Evolutionary conservation across 2,113 vertebrate species (phyloP), one percentile per base, ranked within the genome.

Genomic region (Choloepus hoffmanni): DNA sequence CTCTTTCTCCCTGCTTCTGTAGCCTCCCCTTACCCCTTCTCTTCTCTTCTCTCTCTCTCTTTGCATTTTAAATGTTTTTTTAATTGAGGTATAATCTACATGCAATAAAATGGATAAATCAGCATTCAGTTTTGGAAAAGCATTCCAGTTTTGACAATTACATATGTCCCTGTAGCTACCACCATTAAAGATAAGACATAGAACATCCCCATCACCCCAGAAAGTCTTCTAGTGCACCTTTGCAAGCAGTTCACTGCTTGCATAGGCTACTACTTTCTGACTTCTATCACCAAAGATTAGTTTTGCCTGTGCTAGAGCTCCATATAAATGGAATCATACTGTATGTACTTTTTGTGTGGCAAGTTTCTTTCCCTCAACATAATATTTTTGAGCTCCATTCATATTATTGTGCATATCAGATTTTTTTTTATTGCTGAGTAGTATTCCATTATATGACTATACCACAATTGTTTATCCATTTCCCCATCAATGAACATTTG

Each of bases 341-440:
- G 4, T 67, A 33, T 28, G 11, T 15, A 55, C 58, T 93, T 73
- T 24, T 68, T 84, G 1, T 50, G 11, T 60, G 3, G 43, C 26
- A 78, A 43, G 10, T 28, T 72, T 70, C 53, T 73, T 92, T 94
- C 77, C 63, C 24, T 94, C 58, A 76, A 65, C 4, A 36, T 90
- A 5, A 36, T 90, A 5, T 82, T 84, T 77, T 94, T 94, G 60
- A 82, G 43, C 82, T 82, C 89, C 33, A 43, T 55, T 82, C 79
- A 45, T n/a, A 8, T 89, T 33, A 30, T 12, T 89, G 14, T 81
- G 1, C 55, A 5, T 89, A 43, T 89, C 9, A 67, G 58, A 90
- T 88, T 79, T 23, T 92, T 73, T 76, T 95, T 94, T 58, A 67
- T 84, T 77, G n/a, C 33, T 72, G 19, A 82, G 28, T 86, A 30